Conservation (phyloP, 2,113 vertebrate genomes). For the Marcusenius ussheri region DNA sequence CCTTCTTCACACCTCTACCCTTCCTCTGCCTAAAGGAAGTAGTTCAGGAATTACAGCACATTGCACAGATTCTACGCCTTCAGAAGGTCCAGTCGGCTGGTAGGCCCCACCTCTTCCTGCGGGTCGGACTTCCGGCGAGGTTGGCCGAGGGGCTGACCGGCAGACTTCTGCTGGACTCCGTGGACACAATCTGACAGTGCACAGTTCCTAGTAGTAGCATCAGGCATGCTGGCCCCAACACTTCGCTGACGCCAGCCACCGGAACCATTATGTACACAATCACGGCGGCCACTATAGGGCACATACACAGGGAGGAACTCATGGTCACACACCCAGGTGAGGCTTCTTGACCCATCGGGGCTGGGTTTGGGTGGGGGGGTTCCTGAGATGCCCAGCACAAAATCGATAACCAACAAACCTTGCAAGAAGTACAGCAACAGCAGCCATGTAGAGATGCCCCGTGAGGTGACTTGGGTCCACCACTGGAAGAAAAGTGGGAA, state of each 20-base stretch:
- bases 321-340: not conserved
- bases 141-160: slow-evolving; percentile 47
- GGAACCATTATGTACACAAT: slow-evolving; percentile 76
- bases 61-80: not conserved
- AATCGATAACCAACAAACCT: slow-evolving; percentile 55
- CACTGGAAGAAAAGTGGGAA: slow-evolving; percentile 90
- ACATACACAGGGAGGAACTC: slow-evolving; percentile 32
- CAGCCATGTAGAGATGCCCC: slow-evolving; percentile 76
- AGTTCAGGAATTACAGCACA: not conserved
- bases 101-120: slow-evolving; percentile 73
- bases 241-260: slow-evolving; percentile 74
- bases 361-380: too few species aligned
- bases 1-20: slow-evolving; percentile 48
- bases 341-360: not conserved
- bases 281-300: slow-evolving; percentile 68
- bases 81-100: not conserved
- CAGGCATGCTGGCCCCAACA: slow-evolving; percentile 84
- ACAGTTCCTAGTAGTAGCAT: slow-evolving; percentile 96
- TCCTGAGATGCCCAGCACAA: not conserved
- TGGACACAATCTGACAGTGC: slow-evolving; percentile 97
- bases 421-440: slow-evolving; percentile 86
- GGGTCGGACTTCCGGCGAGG: slow-evolving; percentile 60
- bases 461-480: slow-evolving; percentile 97
- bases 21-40: slow-evolving; percentile 53
- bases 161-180: slow-evolving; percentile 66